Percentiles rank a stretch among this genome's conserved stretches.
Evolutionary conservation across 2,113 vertebrate genomes (phyloP).

Genomic region (Paradoxurus hermaphroditus): DNA sequence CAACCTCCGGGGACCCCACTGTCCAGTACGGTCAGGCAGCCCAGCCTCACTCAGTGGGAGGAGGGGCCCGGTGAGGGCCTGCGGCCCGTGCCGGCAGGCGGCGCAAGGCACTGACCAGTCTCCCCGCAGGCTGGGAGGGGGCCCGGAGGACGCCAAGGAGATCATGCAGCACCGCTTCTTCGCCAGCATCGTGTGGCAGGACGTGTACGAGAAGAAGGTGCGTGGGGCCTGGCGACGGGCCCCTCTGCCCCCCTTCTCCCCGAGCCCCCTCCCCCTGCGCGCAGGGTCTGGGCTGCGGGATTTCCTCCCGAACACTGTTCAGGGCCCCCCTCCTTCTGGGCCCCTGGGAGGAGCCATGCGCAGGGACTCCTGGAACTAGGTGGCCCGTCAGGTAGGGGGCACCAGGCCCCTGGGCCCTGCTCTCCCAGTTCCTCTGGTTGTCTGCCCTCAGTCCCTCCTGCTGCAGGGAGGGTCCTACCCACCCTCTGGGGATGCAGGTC

Average conservation of each 20-base stretch:
- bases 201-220: conserved; percentile 98
- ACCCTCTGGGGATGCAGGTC: background rate
- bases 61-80: background rate
- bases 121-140: conserved; percentile 92
- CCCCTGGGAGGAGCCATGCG: background rate
- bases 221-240: background rate
- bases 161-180: conserved; percentile 99
- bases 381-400: rapidly evolving
- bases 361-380: rapidly evolving
- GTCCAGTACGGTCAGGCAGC: rapidly evolving
- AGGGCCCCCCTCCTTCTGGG: too few relatives aligned
- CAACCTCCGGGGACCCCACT: too few relatives aligned
- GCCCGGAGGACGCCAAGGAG: conserved; percentile 96
- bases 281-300: background rate
- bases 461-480: background rate
- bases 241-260: rapidly evolving
- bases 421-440: background rate
- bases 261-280: too few relatives aligned
- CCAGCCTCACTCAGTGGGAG: rapidly evolving
- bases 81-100: background rate
- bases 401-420: rapidly evolving
- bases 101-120: rapidly evolving
- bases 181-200: conserved; percentile 94
- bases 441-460: background rate
- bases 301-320: background rate